Evolutionary conservation across 2,797 vertebrate genomes (phyloP), one percentile per base, ranked within the genome.

Genomic region (Gambelia wislizenii): DNA sequence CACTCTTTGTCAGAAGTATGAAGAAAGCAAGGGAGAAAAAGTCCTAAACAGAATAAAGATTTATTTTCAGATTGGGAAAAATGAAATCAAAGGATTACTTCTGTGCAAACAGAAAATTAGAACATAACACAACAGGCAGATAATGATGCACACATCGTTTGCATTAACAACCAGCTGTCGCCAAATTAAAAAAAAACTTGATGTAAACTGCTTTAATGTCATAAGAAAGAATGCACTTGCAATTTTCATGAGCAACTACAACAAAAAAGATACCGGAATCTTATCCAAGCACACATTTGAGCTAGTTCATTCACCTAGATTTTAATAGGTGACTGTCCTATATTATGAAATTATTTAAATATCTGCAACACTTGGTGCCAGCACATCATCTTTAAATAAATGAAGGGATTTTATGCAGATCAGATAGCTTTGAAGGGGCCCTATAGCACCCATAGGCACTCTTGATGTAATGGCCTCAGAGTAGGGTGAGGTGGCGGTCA

Each of bases 71-170:
- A 75, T 36, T 76, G 47, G 13, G 70, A 61, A 39, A 76, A 83
- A 69, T 36, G 36, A 59, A 86, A 20, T 75, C 42, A 85, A 78
- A 92, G 92, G 80, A 20, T 2, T 80, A 86, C 93, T 93, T 96
- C 92, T 39, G 1, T 89, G 16, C 44, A 91, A 90, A 86, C 94
- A 91, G 90, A 95, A 94, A 95, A 82, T 52, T 92, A 93, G 74
- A 67, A 42, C 94, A 76, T 92, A 92, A 93, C 88, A 94, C 96
- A 94, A 89, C 83, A 92, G 92, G 87, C 78, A 94, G 90, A 93
- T 94, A 94, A 86, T 88, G 74, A 92, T 54, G 47, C 44, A 52
- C 52, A 56, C 72, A 49, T 67, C 90, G 67, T n/a, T 88, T 78
- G 80, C 80, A 84, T 89, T 95, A 92, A 91, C 16, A 81, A 92